A percentile compares a stretch with the other conserved stretches of the same genome.
Evolutionary conservation across 2,113 vertebrate genomes (phyloP).

Genomic region (Corynorhinus townsendii): DNA sequence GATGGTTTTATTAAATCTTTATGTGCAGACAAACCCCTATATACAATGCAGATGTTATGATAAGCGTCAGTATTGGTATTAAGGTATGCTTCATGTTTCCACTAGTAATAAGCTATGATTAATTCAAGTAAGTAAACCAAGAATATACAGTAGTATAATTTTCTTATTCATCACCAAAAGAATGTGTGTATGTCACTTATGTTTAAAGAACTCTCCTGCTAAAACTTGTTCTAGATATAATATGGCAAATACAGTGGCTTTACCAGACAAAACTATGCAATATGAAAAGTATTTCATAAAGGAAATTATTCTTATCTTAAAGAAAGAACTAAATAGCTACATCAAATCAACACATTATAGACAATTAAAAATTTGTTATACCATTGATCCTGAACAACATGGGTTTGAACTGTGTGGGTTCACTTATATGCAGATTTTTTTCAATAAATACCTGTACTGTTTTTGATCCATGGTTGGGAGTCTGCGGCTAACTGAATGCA

Average conservation of each 20-base stretch:
- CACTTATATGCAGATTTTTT: not conserved
- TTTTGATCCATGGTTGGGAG: not conserved
- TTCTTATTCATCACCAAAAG: conserved; percentile 20
- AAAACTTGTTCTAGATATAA: not conserved
- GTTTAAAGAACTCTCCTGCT: conserved; percentile 23
- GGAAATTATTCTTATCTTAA: conserved; percentile 36
- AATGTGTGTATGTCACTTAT: not conserved
- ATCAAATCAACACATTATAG: not conserved
- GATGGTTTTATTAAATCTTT: not conserved
- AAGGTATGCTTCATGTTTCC: not conserved
- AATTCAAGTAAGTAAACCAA: conserved; percentile 25
- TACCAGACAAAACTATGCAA: not conserved
- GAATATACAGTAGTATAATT: not conserved
- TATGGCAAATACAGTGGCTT: not conserved
- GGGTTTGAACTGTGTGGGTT: not conserved
- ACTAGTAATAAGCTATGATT: conserved; percentile 47
- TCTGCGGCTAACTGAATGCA: not conserved
- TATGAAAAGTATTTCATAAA: not conserved
- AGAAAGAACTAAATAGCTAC: not conserved
- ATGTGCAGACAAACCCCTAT: not conserved
- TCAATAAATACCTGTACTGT: not conserved
- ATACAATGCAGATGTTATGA: not conserved
- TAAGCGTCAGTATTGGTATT: not conserved
- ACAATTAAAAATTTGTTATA: not conserved
- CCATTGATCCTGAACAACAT: not conserved